Evolutionary conservation across 2,888 invertebrate species (phyloP).

Genomic region (Macaria liturata): DNA sequence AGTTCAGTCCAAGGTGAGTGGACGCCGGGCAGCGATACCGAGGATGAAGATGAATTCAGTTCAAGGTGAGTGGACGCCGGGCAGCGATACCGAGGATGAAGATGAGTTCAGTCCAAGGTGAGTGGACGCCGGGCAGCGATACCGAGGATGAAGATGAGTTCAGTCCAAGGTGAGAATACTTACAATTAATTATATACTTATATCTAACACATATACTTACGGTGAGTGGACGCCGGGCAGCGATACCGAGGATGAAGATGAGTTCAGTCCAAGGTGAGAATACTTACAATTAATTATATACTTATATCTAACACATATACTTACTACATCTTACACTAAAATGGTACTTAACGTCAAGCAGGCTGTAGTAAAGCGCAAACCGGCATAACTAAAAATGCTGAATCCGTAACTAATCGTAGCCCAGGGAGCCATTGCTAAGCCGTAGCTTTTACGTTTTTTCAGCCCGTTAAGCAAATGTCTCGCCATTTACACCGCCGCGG

Average conservation of each 20-base stretch:
- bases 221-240: constrained; percentile 23
- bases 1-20: constrained; percentile 30
- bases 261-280: constrained; percentile 30
- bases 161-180: constrained; percentile 27
- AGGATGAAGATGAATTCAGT: constrained; percentile 34
- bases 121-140: constrained; percentile 15
- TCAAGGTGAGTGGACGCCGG: constrained; percentile 29
- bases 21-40: constrained; percentile 10
- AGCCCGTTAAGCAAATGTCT: no score
- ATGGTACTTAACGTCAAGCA: no score
- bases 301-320: no score
- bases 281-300: neutral
- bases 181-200: no score
- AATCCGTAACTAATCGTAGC: no score
- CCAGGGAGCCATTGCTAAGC: no score
- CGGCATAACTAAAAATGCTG: no score
- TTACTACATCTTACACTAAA: no score
- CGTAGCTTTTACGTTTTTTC: no score
- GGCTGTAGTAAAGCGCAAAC: no score
- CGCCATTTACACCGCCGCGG: neutral
- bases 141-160: constrained; percentile 35
- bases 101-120: constrained; percentile 35
- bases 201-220: no score
- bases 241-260: constrained; percentile 34
- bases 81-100: constrained; percentile 27